Conservation (phyloP, 2,113 vertebrate species). For the Baryphthengus martii region DNA sequence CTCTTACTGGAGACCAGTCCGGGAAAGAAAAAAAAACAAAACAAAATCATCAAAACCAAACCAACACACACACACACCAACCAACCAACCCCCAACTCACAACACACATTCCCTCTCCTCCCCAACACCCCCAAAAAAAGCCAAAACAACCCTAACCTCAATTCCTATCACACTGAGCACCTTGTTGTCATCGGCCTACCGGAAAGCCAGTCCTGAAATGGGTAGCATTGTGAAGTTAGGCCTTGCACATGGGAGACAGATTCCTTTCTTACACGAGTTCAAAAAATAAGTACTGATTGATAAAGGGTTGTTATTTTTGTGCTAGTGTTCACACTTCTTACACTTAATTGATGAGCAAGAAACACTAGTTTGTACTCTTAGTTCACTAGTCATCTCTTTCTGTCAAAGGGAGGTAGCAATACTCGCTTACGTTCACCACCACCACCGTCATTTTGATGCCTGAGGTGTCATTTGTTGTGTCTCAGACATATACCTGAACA, state of each 20-base stretch:
- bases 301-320: not conserved
- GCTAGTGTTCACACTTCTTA: not conserved
- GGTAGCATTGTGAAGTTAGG: not conserved
- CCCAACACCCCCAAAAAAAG: not conserved
- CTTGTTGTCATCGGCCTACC: not conserved
- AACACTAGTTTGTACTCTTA: not conserved
- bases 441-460: not conserved
- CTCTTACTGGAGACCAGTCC: not conserved
- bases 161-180: not conserved
- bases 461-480: not conserved
- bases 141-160: not conserved
- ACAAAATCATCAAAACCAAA: not conserved
- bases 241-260: not conserved
- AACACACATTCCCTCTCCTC: too few relatives aligned
- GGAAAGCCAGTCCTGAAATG: not conserved
- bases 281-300: not conserved
- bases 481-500: not conserved
- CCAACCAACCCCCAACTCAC: too few relatives aligned
- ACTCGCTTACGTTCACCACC: not conserved
- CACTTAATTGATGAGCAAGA: not conserved
- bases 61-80: not conserved
- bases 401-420: not conserved
- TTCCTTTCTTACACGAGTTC: not conserved
- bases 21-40: not conserved
- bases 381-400: not conserved